A percentile compares a stretch with the other conserved stretches of the same genome.
Evolutionary conservation across 2,113 vertebrate species (phyloP).

Genomic region (Lipophrys pholis): DNA sequence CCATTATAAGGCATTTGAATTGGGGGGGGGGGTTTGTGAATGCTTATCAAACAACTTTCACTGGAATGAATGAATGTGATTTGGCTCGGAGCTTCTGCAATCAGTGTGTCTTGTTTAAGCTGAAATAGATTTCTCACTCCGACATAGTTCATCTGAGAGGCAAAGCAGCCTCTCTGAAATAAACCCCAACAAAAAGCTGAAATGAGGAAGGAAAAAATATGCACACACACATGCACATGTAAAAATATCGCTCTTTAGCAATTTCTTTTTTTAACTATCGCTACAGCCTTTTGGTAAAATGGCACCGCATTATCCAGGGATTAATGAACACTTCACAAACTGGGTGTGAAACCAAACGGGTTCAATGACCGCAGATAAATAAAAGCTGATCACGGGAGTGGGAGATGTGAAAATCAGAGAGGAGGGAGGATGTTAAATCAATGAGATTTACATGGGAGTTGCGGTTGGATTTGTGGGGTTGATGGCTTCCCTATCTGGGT

Average conservation of each 20-base stretch:
- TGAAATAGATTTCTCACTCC: conserved; percentile 69
- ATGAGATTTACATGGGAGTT: conserved; percentile 64
- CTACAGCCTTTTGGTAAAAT: conserved; percentile 51
- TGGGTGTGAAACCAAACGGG: conserved; percentile 47
- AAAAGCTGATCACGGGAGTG: conserved; percentile 66
- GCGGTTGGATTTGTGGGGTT: conserved; percentile 58
- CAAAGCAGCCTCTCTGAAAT: conserved; percentile 66
- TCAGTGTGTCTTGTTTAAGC: conserved; percentile 77
- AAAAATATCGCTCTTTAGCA: conserved; percentile 55
- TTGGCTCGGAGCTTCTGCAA: conserved; percentile 73
- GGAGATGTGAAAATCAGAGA: conserved; percentile 53
- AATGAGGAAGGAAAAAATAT: conserved; percentile 23
- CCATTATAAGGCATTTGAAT: conserved; percentile 51
- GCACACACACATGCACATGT: conserved; percentile 32
- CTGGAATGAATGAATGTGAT: conserved; percentile 74
- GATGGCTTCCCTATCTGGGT: conserved; percentile 65
- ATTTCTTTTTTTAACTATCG: conserved; percentile 50
- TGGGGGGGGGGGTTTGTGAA: conserved; percentile 3
- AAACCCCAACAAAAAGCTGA: conserved; percentile 47
- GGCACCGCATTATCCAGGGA: conserved; percentile 58
- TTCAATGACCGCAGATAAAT: conserved; percentile 53
- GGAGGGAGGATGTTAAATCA: conserved; percentile 64
- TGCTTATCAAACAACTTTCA: conserved; percentile 62
- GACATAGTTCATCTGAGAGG: conserved; percentile 72
- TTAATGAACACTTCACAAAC: conserved; percentile 71